Evolutionary conservation across 30 jellyfish, hydroid and myxozoan species (phyloP).

Genomic region (Nemopilema nomurai): DNA sequence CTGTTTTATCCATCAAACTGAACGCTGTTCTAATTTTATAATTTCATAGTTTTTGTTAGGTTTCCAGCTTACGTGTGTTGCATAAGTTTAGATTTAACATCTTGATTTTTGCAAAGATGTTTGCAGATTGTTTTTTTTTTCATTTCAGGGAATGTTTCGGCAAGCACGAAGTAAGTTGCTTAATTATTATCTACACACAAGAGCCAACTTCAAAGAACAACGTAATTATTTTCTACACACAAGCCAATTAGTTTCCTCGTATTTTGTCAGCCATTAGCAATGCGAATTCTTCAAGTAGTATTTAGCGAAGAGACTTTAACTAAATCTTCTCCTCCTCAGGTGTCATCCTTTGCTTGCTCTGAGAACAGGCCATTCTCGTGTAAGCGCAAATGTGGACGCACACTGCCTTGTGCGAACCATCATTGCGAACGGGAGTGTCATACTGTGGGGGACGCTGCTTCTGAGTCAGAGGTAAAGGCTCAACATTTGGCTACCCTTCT

Average conservation of each 20-base stretch:
- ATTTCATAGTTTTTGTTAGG: too few relatives aligned
- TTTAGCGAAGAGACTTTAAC: too few relatives aligned
- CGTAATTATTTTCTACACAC: neutral
- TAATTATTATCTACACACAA: neutral
- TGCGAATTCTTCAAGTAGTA: too few relatives aligned
- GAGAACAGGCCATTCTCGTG: conserved; percentile 81
- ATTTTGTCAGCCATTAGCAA: neutral
- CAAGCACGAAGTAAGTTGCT: conserved; percentile 73
- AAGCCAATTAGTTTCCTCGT: too few relatives aligned
- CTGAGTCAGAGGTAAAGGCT: conserved; percentile 48
- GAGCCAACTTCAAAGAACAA: neutral
- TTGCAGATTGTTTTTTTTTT: neutral
- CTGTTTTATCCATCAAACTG: too few relatives aligned
- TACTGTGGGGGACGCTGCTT: conserved; percentile 57
- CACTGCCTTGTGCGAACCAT: conserved; percentile 82
- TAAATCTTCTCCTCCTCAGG: conserved; percentile 38
- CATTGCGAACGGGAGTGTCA: conserved; percentile 87
- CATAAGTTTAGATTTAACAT: too few relatives aligned
- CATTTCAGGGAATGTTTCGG: conserved; percentile 83
- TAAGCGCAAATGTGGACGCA: conserved; percentile 72
- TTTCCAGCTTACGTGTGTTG: too few relatives aligned
- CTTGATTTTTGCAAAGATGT: neutral
- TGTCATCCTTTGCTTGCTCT: conserved; percentile 65
- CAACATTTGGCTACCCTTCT: too few relatives aligned
- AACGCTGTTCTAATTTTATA: too few relatives aligned